A percentile compares a stretch with the other conserved stretches of the same genome.
These are phyloP conservation scores for Ceyx melanurus DNA, from an alignment of 2,113 vertebrate species.

Conservation along the genomic window DNA sequence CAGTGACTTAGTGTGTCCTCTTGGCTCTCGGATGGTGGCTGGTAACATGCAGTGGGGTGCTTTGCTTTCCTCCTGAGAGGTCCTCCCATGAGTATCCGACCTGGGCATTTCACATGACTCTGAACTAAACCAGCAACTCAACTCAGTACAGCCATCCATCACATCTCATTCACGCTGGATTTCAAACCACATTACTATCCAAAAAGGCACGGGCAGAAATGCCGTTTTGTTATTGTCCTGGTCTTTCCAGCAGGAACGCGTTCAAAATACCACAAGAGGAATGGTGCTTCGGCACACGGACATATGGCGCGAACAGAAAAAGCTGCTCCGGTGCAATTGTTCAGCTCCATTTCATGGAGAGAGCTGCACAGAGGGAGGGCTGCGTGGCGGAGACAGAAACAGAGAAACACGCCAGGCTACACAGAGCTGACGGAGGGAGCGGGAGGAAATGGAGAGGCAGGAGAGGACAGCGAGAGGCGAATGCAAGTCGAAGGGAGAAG, in stretches of 20 bases:
- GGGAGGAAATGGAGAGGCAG: neutral
- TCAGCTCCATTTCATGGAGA: conserved; percentile 44
- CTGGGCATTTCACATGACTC: neutral
- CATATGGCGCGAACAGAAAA: neutral
- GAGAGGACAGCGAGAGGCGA: neutral
- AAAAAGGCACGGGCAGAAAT: neutral
- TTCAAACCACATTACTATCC: neutral
- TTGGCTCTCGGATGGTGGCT: neutral
- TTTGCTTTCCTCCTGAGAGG: neutral
- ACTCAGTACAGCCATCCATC: neutral
- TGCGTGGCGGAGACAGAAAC: neutral
- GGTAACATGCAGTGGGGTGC: neutral
- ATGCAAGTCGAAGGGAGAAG: neutral
- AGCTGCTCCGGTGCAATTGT: conserved; percentile 33
- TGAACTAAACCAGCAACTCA: neutral
- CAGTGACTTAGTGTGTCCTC: neutral
- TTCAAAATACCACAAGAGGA: neutral
- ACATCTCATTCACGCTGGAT: neutral
- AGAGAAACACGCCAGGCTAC: neutral
- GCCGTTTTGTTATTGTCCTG: neutral
- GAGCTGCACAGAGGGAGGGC: conserved; percentile 46
- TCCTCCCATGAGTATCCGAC: too few relatives aligned
- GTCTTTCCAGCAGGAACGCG: neutral
- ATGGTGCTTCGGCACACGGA: neutral
- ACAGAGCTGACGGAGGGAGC: neutral